phyloP scores from a whole-genome alignment of 2,888 invertebrate species.

The Hedychridium roseum region DNA sequence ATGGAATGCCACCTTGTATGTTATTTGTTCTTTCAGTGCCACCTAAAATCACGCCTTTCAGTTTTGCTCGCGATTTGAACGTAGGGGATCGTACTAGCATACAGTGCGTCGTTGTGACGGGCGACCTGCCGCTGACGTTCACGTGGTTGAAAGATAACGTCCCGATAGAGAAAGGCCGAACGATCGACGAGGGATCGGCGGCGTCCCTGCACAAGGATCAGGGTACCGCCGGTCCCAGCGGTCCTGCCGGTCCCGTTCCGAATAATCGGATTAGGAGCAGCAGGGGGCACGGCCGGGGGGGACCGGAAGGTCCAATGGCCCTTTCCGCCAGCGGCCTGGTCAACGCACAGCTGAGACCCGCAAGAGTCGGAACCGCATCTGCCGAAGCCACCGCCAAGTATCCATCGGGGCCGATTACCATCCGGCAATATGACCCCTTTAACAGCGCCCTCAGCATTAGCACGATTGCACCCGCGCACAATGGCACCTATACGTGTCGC shows the following conservation, averaged over 20 bases:
- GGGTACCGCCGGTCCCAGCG: conserved; percentile 10
- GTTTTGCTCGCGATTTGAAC: conserved; percentile 71
- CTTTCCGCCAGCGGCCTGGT: conserved; percentile 30
- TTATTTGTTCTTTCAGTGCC: conserved; percentile 66
- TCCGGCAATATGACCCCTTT: conserved; percentile 70
- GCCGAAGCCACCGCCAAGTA: conserved; percentile 33
- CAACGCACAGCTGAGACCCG: not conserved
- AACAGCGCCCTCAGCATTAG: conserved; percentile 70
- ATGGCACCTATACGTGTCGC: conserved; percentile 70
- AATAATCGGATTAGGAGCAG: too few species aligned
- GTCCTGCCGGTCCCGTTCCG: too few species aligned
- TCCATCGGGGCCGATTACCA: conserved; percentile 64
- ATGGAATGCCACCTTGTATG: conserved; percentile 50
- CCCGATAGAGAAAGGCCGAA: conserved; percentile 59
- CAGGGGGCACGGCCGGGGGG: conserved; percentile 32
- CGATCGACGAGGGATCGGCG: conserved; percentile 37
- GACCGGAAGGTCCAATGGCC: conserved; percentile 32
- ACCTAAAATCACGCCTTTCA: conserved; percentile 73
- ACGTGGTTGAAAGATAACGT: conserved; percentile 72
- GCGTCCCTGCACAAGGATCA: conserved; percentile 23
- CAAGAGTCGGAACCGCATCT: conserved; percentile 31
- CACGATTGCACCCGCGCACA: conserved; percentile 68
- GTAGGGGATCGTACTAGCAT: conserved; percentile 70
- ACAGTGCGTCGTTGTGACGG: conserved; percentile 70
- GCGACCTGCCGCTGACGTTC: conserved; percentile 72